Evolutionary conservation across 2,797 vertebrate species (phyloP), one percentile per base, ranked within the genome.

Genomic region (Typhlichthys eigenmanni): DNA sequence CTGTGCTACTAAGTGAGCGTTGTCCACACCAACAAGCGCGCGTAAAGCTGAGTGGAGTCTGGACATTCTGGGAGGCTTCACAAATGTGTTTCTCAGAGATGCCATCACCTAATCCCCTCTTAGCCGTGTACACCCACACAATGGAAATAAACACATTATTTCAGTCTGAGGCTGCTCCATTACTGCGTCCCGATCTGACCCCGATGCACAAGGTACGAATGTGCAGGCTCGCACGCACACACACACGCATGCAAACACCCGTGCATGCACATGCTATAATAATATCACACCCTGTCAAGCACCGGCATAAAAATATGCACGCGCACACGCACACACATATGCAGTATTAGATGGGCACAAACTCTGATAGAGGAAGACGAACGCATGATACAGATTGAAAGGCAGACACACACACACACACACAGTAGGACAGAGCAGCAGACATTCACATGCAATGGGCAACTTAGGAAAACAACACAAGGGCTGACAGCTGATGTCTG

Each of bases 401-500:
- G 34, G 13, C 29, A 51, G 8, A 14, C 58, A 53, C n/a, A 46
- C 10, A 58, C 10, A 60, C 43, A 55, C 45, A 64, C 47, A 32
- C 43, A n/a, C 34, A 61, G 32, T 2, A 45, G 51, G 60, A 47
- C 54, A 50, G 6, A 48, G 8, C 10, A 54, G 29, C 54, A 49
- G 49, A 56, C 7, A 61, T 64, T 75, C 65, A 74, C 62, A 61
- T 29, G 34, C 56, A 68, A 66, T 74, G 66, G 80, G 77, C 32
- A 68, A 78, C 47, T 46, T 17, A 56, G 51, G 53, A 29, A 13
- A 47, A 62, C 47, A 77, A 72, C 34, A 24, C 13, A 12, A 55
- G 17, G n/a, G 19, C 19, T 69, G 71, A 69, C 84, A 87, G 85
- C 84, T 86, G 86, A 88, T 69, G 62, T 70, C 76, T 77, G 78